These are phyloP conservation scores for Nipponacmea schrenckii DNA, from an alignment of 2,888 invertebrate genomes.

Conservation along the genomic window DNA sequence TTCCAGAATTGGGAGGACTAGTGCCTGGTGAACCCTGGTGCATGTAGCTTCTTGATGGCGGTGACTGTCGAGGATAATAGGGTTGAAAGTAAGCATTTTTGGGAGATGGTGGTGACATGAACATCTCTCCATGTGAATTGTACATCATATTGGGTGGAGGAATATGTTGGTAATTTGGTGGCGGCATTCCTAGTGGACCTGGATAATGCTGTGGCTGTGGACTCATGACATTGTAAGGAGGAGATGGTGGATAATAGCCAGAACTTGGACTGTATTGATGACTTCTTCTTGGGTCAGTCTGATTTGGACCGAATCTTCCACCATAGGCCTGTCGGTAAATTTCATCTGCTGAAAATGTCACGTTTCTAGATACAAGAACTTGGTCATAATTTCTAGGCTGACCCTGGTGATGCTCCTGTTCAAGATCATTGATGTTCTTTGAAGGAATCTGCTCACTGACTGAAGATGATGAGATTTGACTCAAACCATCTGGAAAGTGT, in stretches of 20 bases:
- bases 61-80: constrained; percentile 7
- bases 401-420: constrained; percentile 14
- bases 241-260: constrained; percentile 4
- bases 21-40: background rate
- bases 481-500: constrained; percentile 15
- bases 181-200: background rate
- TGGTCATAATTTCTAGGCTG: constrained; percentile 48
- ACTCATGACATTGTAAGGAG: background rate
- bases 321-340: constrained; percentile 56
- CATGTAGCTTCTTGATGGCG: background rate
- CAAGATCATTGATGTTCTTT: constrained; percentile 22
- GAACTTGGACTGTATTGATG: background rate
- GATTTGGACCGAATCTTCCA: constrained; percentile 18
- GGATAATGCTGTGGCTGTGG: background rate
- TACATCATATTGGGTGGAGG: constrained; percentile 10
- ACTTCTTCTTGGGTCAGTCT: background rate
- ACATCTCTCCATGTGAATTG: background rate
- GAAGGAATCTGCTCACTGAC: background rate
- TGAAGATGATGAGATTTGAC: background rate
- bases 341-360: constrained; percentile 56
- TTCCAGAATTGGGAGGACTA: background rate
- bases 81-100: constrained; percentile 8
- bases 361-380: constrained; percentile 44
- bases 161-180: constrained; percentile 7
- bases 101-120: constrained; percentile 14